phyloP scores from a whole-genome alignment of 2,113 vertebrate genomes.

The Penelope pileata region DNA sequence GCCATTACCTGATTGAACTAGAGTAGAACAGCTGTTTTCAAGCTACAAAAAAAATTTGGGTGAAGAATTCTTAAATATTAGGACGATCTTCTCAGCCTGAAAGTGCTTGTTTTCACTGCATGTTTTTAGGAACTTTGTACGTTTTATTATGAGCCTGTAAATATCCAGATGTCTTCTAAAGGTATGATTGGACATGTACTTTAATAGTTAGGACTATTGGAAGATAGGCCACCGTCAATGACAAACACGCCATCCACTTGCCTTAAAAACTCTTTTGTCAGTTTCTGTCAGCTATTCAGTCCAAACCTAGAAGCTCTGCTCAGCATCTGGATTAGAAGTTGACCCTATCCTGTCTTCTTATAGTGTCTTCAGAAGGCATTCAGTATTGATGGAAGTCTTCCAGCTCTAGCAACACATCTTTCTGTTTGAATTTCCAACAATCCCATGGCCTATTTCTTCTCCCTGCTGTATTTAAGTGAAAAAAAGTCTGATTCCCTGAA shows the following conservation, averaged over 20 bases:
- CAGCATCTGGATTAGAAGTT: not conserved
- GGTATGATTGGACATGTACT: not conserved
- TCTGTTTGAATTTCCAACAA: not conserved
- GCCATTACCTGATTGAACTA: not conserved
- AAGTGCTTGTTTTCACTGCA: not conserved
- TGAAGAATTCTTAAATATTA: not conserved
- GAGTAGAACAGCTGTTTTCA: not conserved
- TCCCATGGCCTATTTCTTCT: not conserved
- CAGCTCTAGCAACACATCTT: not conserved
- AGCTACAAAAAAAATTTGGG: not conserved
- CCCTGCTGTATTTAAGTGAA: not conserved
- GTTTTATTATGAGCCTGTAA: not conserved
- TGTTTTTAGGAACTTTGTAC: not conserved
- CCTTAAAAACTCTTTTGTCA: not conserved
- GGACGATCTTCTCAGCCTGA: not conserved
- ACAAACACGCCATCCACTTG: not conserved
- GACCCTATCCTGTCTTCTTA: not conserved
- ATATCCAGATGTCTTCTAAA: not conserved
- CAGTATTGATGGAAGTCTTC: not conserved
- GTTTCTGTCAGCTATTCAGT: not conserved
- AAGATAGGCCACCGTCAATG: not conserved
- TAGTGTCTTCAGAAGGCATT: not conserved
- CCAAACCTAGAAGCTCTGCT: not conserved
- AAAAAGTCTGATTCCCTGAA: not conserved
- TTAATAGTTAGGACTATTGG: not conserved